Base-by-base conservation (phyloP, 64 coral and sea anemone species). In the Pocillopora damicornis region DNA sequence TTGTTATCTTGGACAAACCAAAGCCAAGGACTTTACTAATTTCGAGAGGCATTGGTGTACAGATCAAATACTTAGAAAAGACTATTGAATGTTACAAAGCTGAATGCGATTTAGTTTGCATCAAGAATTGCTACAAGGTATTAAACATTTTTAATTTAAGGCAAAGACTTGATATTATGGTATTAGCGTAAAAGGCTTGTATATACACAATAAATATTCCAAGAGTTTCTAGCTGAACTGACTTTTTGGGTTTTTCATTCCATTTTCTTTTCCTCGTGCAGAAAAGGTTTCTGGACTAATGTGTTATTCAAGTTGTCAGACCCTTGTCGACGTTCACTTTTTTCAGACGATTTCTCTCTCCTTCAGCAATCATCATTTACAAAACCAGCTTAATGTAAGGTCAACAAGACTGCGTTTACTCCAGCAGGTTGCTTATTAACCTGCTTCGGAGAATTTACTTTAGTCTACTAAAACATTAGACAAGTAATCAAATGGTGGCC, bases 81-180 rank as follows among this genome's bases (percentile, higher is more conserved):
- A 57, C 63, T 51, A 36, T 23, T n/a, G 17, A 57, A 64, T 71
- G 61, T 64, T 51, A 23, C 63, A 11, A 37, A 26, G 58, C 36
- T 57, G 38, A 57, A 20, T 69, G 9, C 22, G 20, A 62, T 67
- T 67, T 15, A 15, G 80, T 83, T 67, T 36, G 62, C 62, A 63
- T 83, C 15, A 60, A 35, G 65, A 22, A 20, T 64, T 64, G 14
- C 78, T 59, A 61, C 35, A 81, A 63, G 13, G 36, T 57, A 85
- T 51, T 63, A 83, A 69, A 63, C 80, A n/a, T 79, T 83, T 83
- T 83, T 67, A 82, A 71, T 63, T 66, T 83, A 65, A 69, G 34
- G 80, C 65, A 66, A 58, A 56, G 36, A 68, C 36, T 85, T 85
- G 18, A 85, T 57, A 67, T 30, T 85, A 25, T 72, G 81, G 35